Conservation (phyloP, 1,140 invertebrate species). For the Habropoda laboriosa region DNA sequence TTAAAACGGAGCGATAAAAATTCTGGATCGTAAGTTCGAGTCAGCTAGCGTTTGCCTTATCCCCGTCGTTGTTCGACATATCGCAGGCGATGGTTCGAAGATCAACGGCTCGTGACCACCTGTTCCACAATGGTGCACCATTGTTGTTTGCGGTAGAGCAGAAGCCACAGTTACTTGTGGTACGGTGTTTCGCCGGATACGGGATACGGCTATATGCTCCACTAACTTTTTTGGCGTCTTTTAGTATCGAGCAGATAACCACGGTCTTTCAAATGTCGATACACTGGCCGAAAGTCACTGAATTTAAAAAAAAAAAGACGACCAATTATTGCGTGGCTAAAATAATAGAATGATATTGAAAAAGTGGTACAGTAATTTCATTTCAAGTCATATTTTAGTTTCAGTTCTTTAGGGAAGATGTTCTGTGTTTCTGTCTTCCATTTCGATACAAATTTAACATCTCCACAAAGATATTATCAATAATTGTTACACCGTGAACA, state of each 20-base stretch:
- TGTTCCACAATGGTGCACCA: slow-evolving; percentile 50
- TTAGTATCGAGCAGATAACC: not conserved
- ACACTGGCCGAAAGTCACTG: not conserved
- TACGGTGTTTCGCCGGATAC: slow-evolving; percentile 53
- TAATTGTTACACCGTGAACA: no score
- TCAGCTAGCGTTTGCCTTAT: not conserved
- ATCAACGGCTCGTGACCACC: slow-evolving; percentile 58
- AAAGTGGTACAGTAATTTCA: no score
- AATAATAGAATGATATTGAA: no score
- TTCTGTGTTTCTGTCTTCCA: no score
- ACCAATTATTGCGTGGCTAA: no score
- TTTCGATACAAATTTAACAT: no score
- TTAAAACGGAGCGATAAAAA: not conserved
- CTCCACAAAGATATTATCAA: no score
- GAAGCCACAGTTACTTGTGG: slow-evolving; percentile 34
- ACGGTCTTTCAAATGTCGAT: not conserved
- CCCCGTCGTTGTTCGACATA: not conserved
- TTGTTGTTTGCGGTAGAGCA: slow-evolving; percentile 41
- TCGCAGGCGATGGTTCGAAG: not conserved
- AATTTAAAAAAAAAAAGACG: no score
- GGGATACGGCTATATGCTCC: slow-evolving; percentile 50
- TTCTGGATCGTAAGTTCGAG: slow-evolving; percentile 14
- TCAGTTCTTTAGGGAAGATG: no score
- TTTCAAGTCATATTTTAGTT: no score
- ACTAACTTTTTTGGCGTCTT: slow-evolving; percentile 56